Percentiles rank a stretch among this genome's conserved stretches.
These are phyloP conservation scores for Listrodromus nycthemerus DNA, from an alignment of 2,888 invertebrate genomes.

Conservation along the genomic window DNA sequence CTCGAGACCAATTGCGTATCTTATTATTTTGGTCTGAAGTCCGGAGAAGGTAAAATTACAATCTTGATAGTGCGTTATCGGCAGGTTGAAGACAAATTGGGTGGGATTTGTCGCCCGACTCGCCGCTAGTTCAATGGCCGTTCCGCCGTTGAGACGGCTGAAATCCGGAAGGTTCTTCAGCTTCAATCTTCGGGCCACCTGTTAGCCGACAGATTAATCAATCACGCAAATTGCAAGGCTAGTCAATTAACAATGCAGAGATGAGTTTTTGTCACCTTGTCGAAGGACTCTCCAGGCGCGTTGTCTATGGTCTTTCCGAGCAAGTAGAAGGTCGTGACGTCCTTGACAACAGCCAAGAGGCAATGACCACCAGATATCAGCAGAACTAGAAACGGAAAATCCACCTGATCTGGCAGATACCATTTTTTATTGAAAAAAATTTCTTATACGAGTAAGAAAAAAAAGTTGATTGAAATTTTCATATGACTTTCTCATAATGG, in stretches of 20 bases:
- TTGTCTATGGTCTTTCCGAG: conserved; percentile 93
- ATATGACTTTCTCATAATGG: no score
- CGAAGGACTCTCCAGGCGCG: conserved; percentile 97
- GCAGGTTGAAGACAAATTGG: conserved; percentile 89
- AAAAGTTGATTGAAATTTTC: background rate
- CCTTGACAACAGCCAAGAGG: conserved; percentile 90
- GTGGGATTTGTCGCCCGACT: conserved; percentile 87
- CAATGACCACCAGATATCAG: conserved; percentile 98
- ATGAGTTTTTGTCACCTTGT: conserved; percentile 88
- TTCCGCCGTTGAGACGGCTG: conserved; percentile 92
- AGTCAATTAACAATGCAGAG: background rate
- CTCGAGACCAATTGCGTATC: conserved; percentile 87
- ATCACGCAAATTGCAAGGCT: background rate
- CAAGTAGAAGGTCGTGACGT: conserved; percentile 91
- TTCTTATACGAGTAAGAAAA: no score
- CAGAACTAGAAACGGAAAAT: conserved; percentile 95
- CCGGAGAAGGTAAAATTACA: conserved; percentile 98
- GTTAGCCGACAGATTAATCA: conserved; percentile 68
- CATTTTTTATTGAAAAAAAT: conserved; percentile 29
- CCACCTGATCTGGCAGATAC: conserved; percentile 84
- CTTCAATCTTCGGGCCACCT: conserved; percentile 93
- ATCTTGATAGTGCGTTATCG: conserved; percentile 88
- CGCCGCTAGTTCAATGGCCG: conserved; percentile 94
- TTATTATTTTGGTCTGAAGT: conserved; percentile 88
- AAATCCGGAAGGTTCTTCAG: conserved; percentile 91